Conservation (phyloP, 2,888 invertebrate genomes). For the Acronicta aceris region DNA sequence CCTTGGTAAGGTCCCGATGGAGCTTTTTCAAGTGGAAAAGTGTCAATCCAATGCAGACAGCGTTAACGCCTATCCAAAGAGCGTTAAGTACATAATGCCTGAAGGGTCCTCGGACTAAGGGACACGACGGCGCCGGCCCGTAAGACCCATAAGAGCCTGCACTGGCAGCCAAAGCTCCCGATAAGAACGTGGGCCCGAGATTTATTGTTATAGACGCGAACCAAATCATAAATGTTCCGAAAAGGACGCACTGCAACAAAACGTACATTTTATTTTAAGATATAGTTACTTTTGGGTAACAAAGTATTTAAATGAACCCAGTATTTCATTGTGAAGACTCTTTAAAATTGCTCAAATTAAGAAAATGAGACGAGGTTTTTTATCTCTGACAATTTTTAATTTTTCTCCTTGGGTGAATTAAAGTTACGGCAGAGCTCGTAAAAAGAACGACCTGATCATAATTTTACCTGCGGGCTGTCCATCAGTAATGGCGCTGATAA, state of each 20-base stretch:
- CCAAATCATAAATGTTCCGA: slow-evolving; percentile 98
- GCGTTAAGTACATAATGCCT: slow-evolving; percentile 97
- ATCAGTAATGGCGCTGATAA: slow-evolving; percentile 93
- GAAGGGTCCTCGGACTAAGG: slow-evolving; percentile 95
- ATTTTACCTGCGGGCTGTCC: slow-evolving; percentile 93
- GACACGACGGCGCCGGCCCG: slow-evolving; percentile 93
- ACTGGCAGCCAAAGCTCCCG: slow-evolving; percentile 94
- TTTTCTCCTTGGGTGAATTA: slow-evolving; percentile 23
- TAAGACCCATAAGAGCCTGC: slow-evolving; percentile 92
- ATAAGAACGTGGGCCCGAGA: slow-evolving; percentile 95
- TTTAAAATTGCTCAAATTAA: slow-evolving; percentile 18
- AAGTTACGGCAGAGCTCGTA: slow-evolving; percentile 15
- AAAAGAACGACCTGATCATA: slow-evolving; percentile 21
- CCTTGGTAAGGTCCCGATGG: slow-evolving; percentile 94
- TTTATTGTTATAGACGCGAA: slow-evolving; percentile 97
- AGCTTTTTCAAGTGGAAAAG: slow-evolving; percentile 95
- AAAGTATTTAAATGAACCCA: slow-evolving; percentile 22
- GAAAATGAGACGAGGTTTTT: slow-evolving; percentile 22
- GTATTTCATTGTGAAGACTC: slow-evolving; percentile 7
- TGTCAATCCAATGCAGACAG: slow-evolving; percentile 95
- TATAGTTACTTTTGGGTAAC: background rate
- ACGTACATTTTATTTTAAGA: slow-evolving; percentile 8
- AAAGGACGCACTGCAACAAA: slow-evolving; percentile 94
- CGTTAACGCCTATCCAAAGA: slow-evolving; percentile 96
- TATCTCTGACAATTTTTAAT: slow-evolving; percentile 35